Evolutionary conservation across 2,797 vertebrate species (phyloP).

Genomic region (Heliangelus exortis): DNA sequence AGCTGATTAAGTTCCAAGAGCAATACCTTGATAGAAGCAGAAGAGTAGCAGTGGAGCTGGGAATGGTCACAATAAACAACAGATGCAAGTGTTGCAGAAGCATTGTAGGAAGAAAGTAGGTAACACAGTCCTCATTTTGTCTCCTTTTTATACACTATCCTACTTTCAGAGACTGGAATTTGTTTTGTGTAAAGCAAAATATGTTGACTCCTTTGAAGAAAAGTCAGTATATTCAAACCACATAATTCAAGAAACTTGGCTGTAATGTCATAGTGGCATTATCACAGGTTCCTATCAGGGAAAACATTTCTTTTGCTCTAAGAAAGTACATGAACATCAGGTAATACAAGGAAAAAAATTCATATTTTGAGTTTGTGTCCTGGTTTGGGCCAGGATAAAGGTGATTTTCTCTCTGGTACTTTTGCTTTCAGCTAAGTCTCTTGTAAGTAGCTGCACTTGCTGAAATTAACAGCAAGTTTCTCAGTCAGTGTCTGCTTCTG

Average conservation of each 20-base stretch:
- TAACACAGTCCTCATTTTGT: not conserved
- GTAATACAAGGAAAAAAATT: no score
- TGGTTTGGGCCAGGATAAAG: no score
- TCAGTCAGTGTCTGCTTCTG: no score
- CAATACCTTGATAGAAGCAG: not conserved
- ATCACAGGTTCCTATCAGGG: rapidly evolving
- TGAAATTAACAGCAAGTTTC: no score
- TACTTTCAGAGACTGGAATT: not conserved
- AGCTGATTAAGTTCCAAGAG: not conserved
- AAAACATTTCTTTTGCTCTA: not conserved
- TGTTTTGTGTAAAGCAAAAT: not conserved
- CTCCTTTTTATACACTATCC: not conserved
- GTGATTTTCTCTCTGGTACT: no score
- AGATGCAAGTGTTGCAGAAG: not conserved
- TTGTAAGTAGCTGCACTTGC: no score
- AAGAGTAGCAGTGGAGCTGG: not conserved
- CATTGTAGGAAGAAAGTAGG: rapidly evolving
- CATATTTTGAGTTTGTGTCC: no score
- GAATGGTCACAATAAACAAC: not conserved
- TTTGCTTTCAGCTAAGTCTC: no score
- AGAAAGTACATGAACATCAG: not conserved
- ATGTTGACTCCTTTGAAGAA: not conserved
- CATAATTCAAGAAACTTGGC: not conserved
- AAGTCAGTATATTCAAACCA: not conserved
- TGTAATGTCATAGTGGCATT: not conserved